Evolutionary conservation across 2,113 vertebrate species (phyloP).

Genomic region (Xiphophorus maculatus): DNA sequence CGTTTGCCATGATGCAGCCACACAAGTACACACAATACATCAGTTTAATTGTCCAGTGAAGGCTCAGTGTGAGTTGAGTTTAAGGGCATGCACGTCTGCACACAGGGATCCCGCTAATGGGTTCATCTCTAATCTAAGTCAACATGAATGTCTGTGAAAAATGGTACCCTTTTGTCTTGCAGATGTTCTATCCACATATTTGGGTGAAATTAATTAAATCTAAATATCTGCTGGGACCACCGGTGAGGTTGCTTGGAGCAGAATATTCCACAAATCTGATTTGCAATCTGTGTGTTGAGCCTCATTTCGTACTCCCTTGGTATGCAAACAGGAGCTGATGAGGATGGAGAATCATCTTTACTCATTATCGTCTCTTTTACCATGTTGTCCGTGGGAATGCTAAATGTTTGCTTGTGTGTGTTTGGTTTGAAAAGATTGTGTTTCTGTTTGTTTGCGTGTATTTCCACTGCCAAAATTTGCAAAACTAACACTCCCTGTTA

Average conservation of each 20-base stretch:
- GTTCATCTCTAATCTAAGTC: constrained; percentile 4
- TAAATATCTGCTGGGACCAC: constrained; percentile 29
- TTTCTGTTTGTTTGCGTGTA: neutral
- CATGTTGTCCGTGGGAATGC: neutral
- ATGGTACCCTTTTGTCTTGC: constrained; percentile 24
- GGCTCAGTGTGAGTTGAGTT: constrained; percentile 57
- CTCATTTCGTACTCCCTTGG: constrained; percentile 15
- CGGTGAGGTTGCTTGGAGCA: constrained; percentile 13
- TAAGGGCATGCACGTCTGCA: constrained; percentile 44
- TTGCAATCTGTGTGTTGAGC: constrained; percentile 13
- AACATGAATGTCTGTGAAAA: constrained; percentile 30
- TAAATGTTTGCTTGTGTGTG: neutral
- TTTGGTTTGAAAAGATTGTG: neutral
- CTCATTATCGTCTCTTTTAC: constrained; percentile 42
- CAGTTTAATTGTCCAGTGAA: constrained; percentile 55
- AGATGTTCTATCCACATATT: constrained; percentile 34
- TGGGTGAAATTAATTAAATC: constrained; percentile 21
- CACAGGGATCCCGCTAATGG: constrained; percentile 33
- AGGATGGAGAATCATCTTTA: constrained; percentile 16
- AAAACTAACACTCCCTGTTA: neutral
- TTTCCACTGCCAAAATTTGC: too few species aligned
- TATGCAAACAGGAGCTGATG: constrained; percentile 17
- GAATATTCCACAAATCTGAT: constrained; percentile 12
- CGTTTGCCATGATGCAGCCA: constrained; percentile 8
- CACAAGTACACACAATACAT: constrained; percentile 26